Conservation (phyloP, 2,797 vertebrate species). For the Allobates femoralis region DNA sequence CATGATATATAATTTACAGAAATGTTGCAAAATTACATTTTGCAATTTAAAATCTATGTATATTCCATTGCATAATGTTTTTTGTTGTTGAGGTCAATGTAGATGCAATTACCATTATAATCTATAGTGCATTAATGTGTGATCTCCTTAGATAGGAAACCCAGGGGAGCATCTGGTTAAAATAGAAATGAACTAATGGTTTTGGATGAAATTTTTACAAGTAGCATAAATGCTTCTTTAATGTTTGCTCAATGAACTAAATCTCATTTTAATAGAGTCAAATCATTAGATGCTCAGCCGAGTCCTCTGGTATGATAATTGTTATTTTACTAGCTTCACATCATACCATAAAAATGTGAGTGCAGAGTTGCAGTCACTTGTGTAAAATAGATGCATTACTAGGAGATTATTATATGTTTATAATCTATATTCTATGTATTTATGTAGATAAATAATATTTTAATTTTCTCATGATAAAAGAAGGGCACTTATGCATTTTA, state of each 20-base stretch:
- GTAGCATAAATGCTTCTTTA: neutral
- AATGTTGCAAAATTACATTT: neutral
- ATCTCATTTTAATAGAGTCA: conserved; percentile 39
- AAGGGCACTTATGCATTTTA: neutral
- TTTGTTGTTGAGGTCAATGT: no score
- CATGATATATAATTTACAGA: neutral
- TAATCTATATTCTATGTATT: no score
- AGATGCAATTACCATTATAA: neutral
- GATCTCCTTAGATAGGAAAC: neutral
- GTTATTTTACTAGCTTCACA: conserved; percentile 26
- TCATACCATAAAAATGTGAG: conserved; percentile 3
- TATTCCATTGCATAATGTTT: neutral
- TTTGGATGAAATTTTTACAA: conserved; percentile 1
- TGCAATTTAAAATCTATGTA: neutral
- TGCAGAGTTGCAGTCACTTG: neutral
- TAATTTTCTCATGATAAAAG: neutral
- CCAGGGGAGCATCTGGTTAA: conserved; percentile 14
- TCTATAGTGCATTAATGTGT: neutral
- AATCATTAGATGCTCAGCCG: conserved; percentile 24
- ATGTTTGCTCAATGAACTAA: conserved; percentile 22
- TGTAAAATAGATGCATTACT: neutral
- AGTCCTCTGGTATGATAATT: neutral
- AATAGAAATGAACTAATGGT: conserved; percentile 8
- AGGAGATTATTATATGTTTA: neutral
- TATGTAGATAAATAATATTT: neutral